Conservation (phyloP, 2,888 invertebrate species). For the Drosophila kokeensis region DNA sequence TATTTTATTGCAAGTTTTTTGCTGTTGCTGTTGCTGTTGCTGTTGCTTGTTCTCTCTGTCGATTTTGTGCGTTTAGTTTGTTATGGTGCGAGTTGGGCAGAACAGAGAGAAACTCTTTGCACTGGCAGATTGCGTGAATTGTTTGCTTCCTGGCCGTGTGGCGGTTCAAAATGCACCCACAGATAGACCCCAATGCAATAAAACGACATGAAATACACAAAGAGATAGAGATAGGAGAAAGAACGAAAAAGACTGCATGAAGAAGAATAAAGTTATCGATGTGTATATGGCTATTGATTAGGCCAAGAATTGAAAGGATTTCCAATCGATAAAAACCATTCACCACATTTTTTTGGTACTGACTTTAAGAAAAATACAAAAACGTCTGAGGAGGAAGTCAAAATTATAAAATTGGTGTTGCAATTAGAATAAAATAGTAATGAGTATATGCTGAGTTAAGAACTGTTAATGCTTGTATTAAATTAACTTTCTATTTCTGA, state of each 20-base stretch:
- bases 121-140: constrained; percentile 75
- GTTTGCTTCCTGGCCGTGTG: constrained; percentile 72
- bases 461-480: neutral
- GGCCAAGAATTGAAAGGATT: constrained; percentile 27
- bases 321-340: constrained; percentile 37
- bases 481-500: neutral
- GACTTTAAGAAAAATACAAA: constrained; percentile 3
- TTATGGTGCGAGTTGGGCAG: constrained; percentile 1
- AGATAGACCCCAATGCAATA: constrained; percentile 32
- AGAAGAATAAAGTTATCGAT: constrained; percentile 31
- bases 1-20: constrained; percentile 60
- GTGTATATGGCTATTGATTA: constrained; percentile 51
- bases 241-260: neutral
- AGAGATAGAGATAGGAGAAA: constrained; percentile 1
- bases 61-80: constrained; percentile 51
- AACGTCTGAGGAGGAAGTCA: neutral
- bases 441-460: neutral
- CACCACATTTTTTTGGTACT: neutral
- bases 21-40: constrained; percentile 1
- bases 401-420: neutral
- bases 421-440: neutral
- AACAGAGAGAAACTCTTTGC: constrained; percentile 33
- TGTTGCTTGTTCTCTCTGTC: constrained; percentile 24
- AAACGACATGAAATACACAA: constrained; percentile 10
- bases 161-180: constrained; percentile 38